A percentile compares a stretch with the other conserved stretches of the same genome.
These are phyloP conservation scores for Gavia stellata DNA, from an alignment of 2,113 vertebrate genomes.

Conservation along the genomic window DNA sequence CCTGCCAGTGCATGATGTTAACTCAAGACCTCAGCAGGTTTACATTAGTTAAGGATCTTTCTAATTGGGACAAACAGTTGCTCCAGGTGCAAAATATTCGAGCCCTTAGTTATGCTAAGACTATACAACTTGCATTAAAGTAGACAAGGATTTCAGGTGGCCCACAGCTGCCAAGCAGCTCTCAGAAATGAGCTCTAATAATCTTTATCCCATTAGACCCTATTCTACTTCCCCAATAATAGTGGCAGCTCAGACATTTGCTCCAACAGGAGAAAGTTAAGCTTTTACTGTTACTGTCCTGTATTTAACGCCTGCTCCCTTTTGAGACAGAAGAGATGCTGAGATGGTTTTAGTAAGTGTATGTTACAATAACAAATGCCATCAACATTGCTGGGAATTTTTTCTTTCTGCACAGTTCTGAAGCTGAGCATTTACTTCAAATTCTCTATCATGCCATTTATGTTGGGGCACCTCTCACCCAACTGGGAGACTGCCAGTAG, in stretches of 20 bases:
- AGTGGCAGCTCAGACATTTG: neutral
- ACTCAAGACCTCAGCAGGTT: neutral
- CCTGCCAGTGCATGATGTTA: neutral
- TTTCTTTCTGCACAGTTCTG: neutral
- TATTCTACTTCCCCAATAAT: neutral
- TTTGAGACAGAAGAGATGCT: neutral
- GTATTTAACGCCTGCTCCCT: neutral
- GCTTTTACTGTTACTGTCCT: neutral
- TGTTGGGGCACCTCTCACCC: neutral
- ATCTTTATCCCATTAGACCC: neutral
- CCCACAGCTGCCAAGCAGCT: neutral
- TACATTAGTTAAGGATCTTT: neutral
- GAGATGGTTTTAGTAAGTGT: neutral
- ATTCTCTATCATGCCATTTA: neutral
- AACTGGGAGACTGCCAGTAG: neutral
- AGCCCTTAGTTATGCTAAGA: neutral
- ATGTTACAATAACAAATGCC: neutral
- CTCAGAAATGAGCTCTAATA: neutral
- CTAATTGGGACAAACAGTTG: conserved; percentile 20
- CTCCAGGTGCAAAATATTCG: neutral
- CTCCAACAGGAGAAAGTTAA: neutral
- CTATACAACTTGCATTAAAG: neutral
- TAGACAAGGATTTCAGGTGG: neutral
- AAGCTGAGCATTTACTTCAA: neutral
- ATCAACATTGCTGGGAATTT: neutral